Base-by-base conservation (phyloP, 2,113 vertebrate species). In the Leptobrachium ailaonicum region DNA sequence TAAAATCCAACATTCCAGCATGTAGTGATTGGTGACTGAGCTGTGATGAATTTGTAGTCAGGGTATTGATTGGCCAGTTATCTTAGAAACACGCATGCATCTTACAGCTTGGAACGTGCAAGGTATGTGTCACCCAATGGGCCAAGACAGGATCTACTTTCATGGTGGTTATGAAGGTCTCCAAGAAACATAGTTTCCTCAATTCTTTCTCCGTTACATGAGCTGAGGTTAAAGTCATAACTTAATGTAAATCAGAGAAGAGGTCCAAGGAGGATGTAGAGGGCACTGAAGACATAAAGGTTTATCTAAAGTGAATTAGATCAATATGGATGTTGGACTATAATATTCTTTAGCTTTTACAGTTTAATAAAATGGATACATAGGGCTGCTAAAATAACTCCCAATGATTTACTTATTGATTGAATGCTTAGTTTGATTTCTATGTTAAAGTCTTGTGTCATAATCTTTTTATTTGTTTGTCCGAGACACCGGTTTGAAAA, bases 11-110 rank as follows among this genome's bases (percentile, higher is more conserved):
- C 41, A 8, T 6, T 71, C 1, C 40, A 2, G 32, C 64, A 40
- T 40, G 64, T 41, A 9, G 40, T 41, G 32, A 11, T 40, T 66
- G 40, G 20, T 40, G 45, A n/a, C 20, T n/a, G 40, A 66, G 53
- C 6, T 2, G 14, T 62, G 10, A 40, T 62, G 45, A 47, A 58
- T 63, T 62, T 74, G 58, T 74, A 63, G n/a, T 44, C 54, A 47
- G 68, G 2, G 12, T 66, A 66, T 42, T 56, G 77, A 79, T 79
- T 73, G 70, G 77, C 45, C 32, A 53, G 13, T 79, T 79, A 54
- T 60, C 14, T 41, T 79, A 66, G 77, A 44, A 79, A 72, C 69
- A 79, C 54, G 20, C 20, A 43, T 43, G 77, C 47, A 79, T 79
- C 66, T 79, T 73, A 73, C 77, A 72, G 41, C 41, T 62, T 72